Base-by-base conservation (phyloP, 2,113 vertebrate species). In the Grantiella picta region DNA sequence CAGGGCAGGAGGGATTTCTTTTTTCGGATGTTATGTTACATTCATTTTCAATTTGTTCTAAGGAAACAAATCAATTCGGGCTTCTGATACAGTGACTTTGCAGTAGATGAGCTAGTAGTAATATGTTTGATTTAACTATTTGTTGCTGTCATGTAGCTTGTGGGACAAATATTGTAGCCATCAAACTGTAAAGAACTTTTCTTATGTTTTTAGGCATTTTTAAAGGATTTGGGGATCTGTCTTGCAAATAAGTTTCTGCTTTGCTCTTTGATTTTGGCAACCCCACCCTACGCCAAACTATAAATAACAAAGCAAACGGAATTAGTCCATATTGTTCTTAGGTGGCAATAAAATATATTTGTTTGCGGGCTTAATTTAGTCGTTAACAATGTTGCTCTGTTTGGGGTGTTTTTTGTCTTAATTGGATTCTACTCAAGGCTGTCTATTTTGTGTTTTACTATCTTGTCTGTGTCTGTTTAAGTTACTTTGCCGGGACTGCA, bases 81-180 rank as follows among this genome's bases (percentile, higher is more conserved):
- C 95, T 98, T 98, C 97, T 97, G 97, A 98, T 98, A 98, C 98
- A 97, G 98, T 98, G 98, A 97, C 98, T 98, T 98, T 98, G 98
- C 97, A 98, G 97, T 98, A 97, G 98, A 97, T 92, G 97, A 97
- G 97, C 96, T 98, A 85, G 97, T 98, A 96, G 96, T 97, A 96
- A 97, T 98, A 96, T 97, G 95, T 98, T 98, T 95, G 97, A 97
- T 97, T 98, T 98, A 98, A 98, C 97, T 98, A 96, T 98, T 98
- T 97, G 97, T 97, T 98, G 97, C 91, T 97, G 79, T 97, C 84
- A 56, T 76, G 90, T 93, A 92, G 93, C 91, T 97, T 47, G 91
- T 95, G 95, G 96, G 95, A 94, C 94, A 91, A 64, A 96, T 86
- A 76, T 59, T 86, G 81, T 95, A 94, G 86, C 81, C 83, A 88